These are phyloP conservation scores for Epinotia brunnichana DNA, from an alignment of 2,888 invertebrate genomes.

Conservation along the genomic window DNA sequence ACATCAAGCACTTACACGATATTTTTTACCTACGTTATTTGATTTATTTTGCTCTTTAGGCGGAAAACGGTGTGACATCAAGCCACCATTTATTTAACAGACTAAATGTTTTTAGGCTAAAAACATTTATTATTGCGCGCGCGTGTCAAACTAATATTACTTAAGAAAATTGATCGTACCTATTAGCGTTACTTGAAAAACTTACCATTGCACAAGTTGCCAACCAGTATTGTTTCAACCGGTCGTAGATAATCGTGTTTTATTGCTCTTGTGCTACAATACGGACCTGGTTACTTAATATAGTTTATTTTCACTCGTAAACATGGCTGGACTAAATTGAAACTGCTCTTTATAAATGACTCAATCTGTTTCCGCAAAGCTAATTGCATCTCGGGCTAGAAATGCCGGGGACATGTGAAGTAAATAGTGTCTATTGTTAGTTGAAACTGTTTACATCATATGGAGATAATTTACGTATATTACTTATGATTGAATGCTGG, in stretches of 20 bases:
- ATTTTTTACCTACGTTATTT: not conserved
- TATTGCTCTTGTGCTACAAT: conserved; percentile 18
- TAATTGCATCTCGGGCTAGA: conserved; percentile 13
- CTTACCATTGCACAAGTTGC: conserved; percentile 35
- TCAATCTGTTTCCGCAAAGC: conserved; percentile 32
- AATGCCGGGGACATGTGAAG: not conserved
- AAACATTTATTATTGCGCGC: not conserved
- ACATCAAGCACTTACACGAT: not conserved
- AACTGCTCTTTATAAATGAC: conserved; percentile 25
- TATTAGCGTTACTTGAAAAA: conserved; percentile 37
- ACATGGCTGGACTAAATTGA: conserved; percentile 19
- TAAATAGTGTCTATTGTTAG: conserved; percentile 3
- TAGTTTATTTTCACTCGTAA: conserved; percentile 25
- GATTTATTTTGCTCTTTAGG: conserved; percentile 9
- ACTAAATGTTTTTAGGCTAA: conserved; percentile 4
- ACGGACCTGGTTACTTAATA: conserved; percentile 19
- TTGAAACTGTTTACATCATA: not conserved
- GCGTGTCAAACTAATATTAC: conserved; percentile 23
- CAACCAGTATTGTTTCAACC: conserved; percentile 29
- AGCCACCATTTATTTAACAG: conserved; percentile 5
- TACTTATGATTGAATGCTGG: not conserved
- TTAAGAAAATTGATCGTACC: conserved; percentile 20
- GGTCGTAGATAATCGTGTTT: conserved; percentile 40
- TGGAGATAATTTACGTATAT: not conserved
- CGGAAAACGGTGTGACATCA: not conserved